Percentiles rank a stretch among this genome's conserved stretches.
Conservation (phyloP, 2,113 vertebrate genomes). For the Neotoma lepida region DNA sequence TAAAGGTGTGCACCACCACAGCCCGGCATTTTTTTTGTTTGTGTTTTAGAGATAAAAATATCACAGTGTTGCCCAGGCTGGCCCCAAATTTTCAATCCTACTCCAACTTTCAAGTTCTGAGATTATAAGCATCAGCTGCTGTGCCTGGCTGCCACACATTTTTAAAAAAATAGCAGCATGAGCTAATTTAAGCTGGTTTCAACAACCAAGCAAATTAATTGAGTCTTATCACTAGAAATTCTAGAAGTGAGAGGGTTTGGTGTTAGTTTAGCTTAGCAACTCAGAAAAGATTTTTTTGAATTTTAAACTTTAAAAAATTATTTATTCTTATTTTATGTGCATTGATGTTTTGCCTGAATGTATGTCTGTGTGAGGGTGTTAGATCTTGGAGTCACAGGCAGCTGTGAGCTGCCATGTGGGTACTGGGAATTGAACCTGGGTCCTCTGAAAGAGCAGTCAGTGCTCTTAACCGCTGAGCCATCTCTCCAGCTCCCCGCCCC, state of each 20-base stretch:
- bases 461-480: too few species aligned
- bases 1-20: too few species aligned
- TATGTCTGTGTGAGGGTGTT: neutral
- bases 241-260: neutral
- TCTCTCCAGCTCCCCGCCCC: too few species aligned
- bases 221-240: conserved; percentile 8
- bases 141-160: neutral
- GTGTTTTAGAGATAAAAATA: neutral
- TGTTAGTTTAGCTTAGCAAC: conserved; percentile 23
- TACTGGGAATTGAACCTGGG: too few species aligned
- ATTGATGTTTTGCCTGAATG: neutral
- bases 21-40: neutral
- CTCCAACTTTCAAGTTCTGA: neutral
- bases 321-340: neutral
- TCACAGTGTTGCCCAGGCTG: neutral
- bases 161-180: neutral
- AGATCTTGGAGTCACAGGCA: too few species aligned
- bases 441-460: too few species aligned
- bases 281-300: neutral
- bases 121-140: neutral
- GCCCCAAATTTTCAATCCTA: neutral
- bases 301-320: too few species aligned
- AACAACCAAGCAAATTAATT: neutral
- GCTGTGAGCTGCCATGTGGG: too few species aligned
- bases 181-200: conserved; percentile 5